A percentile compares a stretch with the other conserved stretches of the same genome.
Evolutionary conservation across 2,113 vertebrate genomes (phyloP).

Genomic region (Pseudopodoces humilis): DNA sequence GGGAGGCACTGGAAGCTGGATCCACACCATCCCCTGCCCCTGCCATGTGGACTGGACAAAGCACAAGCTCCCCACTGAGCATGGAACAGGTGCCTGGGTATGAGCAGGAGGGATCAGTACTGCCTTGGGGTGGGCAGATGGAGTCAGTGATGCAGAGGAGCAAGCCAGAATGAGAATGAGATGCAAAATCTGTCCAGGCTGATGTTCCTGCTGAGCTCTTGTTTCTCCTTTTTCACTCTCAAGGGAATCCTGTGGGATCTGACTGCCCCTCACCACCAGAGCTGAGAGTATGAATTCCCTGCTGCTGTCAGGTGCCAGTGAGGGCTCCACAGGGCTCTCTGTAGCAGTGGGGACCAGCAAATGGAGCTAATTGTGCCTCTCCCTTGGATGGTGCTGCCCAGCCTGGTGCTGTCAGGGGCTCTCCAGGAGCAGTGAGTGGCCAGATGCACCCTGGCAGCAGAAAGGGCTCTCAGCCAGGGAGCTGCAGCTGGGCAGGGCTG

Average conservation of each 20-base stretch:
- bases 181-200: not conserved
- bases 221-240: not conserved
- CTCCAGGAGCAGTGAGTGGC: not conserved
- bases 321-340: not conserved
- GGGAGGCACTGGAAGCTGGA: not conserved
- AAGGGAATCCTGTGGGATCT: not conserved
- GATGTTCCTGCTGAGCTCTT: not conserved
- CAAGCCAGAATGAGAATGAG: not conserved
- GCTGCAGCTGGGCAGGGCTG: not conserved
- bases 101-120: not conserved
- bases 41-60: not conserved
- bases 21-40: not conserved
- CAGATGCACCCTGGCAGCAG: not conserved
- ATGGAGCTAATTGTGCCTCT: not conserved
- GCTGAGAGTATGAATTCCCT: not conserved
- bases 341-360: not conserved
- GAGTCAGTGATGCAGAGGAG: not conserved
- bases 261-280: not conserved
- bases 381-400: not conserved
- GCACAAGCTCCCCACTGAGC: not conserved
- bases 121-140: not conserved
- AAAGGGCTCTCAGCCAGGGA: not conserved
- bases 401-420: not conserved
- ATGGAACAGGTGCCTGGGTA: not conserved
- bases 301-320: not conserved